These are phyloP conservation scores for Corvus cornix DNA, from an alignment of 2,113 vertebrate genomes.

Conservation along the genomic window DNA sequence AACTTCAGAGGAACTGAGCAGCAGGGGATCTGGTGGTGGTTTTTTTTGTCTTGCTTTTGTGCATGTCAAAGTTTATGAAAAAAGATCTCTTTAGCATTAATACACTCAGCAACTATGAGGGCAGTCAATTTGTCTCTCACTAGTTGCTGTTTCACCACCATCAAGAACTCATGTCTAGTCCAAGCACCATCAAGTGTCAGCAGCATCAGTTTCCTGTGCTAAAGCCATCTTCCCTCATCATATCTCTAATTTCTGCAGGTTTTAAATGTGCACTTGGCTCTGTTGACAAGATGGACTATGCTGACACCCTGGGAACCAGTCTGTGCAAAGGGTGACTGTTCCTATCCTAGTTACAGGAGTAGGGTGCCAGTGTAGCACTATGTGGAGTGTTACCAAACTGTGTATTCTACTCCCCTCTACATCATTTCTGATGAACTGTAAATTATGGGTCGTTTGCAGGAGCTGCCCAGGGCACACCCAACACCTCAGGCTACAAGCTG, in stretches of 20 bases:
- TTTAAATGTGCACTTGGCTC: neutral
- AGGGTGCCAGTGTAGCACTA: neutral
- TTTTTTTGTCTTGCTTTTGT: neutral
- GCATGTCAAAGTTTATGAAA: neutral
- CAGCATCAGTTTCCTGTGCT: neutral
- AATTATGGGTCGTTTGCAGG: neutral
- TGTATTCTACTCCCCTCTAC: neutral
- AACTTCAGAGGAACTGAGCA: neutral
- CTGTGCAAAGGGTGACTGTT: neutral
- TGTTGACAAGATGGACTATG: neutral
- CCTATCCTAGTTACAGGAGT: neutral
- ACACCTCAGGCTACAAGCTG: neutral
- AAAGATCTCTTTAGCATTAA: neutral
- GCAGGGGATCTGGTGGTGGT: neutral
- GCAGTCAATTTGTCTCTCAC: neutral
- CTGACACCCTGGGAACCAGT: neutral
- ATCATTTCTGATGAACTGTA: neutral
- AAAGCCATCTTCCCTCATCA: conserved; percentile 14
- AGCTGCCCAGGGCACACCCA: neutral
- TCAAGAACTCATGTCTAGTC: neutral
- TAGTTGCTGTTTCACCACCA: neutral
- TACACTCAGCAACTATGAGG: neutral
- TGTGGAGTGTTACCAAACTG: neutral
- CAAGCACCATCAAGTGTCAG: neutral
- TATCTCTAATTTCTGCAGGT: conserved; percentile 12